phyloP scores from a whole-genome alignment of 53 echinoderm and acorn worm species.

The Mesocentrotus franciscanus region DNA sequence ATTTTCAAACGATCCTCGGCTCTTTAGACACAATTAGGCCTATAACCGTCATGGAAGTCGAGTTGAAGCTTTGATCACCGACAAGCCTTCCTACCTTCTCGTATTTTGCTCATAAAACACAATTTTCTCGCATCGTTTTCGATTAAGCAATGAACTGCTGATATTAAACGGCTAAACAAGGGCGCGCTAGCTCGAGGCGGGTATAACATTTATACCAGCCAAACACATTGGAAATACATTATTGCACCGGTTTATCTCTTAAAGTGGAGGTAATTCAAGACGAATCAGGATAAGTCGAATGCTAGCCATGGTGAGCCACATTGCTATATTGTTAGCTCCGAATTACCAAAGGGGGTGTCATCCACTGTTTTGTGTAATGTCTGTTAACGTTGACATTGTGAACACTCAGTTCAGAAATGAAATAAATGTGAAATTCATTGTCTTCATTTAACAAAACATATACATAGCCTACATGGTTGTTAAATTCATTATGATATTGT shows the following conservation, averaged over 20 bases:
- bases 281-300: not conserved
- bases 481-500: too few relatives aligned
- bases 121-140: conserved; percentile 7
- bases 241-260: not conserved
- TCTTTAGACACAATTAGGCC: not conserved
- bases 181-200: not conserved
- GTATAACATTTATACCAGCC: not conserved
- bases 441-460: too few relatives aligned
- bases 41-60: not conserved
- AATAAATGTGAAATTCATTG: too few relatives aligned
- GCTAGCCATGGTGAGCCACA: not conserved
- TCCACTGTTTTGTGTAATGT: not conserved
- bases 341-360: not conserved
- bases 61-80: not conserved
- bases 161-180: conserved; percentile 28
- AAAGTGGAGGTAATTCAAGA: not conserved
- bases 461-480: too few relatives aligned
- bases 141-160: conserved; percentile 17
- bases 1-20: not conserved
- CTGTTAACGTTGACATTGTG: too few relatives aligned
- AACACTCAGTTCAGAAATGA: too few relatives aligned
- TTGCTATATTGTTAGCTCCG: not conserved
- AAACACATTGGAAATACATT: not conserved
- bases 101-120: conserved; percentile 32
- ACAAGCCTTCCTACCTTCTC: not conserved